Conservation (phyloP, 2,113 vertebrate genomes). For the Phyllostomus discolor region DNA sequence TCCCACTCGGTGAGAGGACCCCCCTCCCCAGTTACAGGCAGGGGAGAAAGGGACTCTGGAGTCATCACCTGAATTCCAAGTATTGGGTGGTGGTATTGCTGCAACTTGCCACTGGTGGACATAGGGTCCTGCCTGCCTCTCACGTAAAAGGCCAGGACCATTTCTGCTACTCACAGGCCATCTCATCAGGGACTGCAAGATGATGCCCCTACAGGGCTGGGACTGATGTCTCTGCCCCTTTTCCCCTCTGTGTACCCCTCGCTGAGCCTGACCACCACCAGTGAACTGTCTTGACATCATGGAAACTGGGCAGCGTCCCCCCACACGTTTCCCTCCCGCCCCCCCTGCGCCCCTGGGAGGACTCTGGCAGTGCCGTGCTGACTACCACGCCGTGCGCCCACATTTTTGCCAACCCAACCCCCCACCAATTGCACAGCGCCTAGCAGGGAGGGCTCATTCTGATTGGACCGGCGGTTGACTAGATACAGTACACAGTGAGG, state of each 20-base stretch:
- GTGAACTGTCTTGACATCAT: conserved; percentile 77
- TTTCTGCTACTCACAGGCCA: conserved; percentile 55
- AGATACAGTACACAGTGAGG: conserved; percentile 94
- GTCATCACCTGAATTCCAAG: conserved; percentile 67
- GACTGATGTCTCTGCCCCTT: conserved; percentile 70
- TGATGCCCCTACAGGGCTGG: conserved; percentile 71
- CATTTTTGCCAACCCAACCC: conserved; percentile 87
- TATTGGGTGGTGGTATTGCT: conserved; percentile 61
- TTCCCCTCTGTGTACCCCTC: conserved; percentile 63
- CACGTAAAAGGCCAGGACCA: conserved; percentile 59
- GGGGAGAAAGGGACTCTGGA: conserved; percentile 72
- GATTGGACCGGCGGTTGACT: conserved; percentile 96
- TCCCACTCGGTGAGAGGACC: conserved; percentile 61
- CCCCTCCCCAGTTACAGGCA: conserved; percentile 67
- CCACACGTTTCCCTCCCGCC: conserved; percentile 74
- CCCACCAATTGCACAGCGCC: conserved; percentile 86
- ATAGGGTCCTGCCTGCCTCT: conserved; percentile 61
- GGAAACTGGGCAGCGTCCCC: conserved; percentile 75
- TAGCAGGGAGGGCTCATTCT: conserved; percentile 90
- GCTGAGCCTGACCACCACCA: conserved; percentile 71
- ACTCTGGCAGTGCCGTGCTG: conserved; percentile 74
- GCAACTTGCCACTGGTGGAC: conserved; percentile 70
- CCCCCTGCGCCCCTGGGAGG: conserved; percentile 75
- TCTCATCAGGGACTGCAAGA: conserved; percentile 74
- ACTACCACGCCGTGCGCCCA: conserved; percentile 81